Base-by-base conservation (phyloP, 2,113 vertebrate genomes). In the Pygoscelis adeliae region DNA sequence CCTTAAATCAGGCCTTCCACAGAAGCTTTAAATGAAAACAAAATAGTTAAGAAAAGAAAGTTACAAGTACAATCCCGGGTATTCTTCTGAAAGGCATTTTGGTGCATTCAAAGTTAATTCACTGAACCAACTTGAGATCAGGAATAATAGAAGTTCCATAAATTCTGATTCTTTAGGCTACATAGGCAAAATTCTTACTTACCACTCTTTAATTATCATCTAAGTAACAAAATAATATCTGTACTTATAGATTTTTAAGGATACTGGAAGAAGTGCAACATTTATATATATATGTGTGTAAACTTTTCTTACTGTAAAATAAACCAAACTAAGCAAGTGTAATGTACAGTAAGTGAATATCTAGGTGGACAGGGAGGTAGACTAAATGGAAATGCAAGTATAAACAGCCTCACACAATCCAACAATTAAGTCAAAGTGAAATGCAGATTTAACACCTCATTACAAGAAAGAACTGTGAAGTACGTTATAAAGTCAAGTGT, bases 371-470 rank as follows among this genome's bases (percentile, higher is more conserved):
- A 87, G 90, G 29, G 53, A 79, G 66, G 18, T 65, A 96, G 63
- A 86, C 84, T 61, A 94, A 96, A 61, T 70, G 17, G 82, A 97
- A 93, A 94, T 52, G 69, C 71, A 89, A 95, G 40, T 46, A 73
- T 61, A 91, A 97, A 90, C 44, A 92, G 95, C 30, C 40, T 96
- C 56, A 87, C 42, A 36, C 25, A 50, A 70, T 79, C 78, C 79
- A 96, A 92, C 61, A 91, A 78, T 83, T 95, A 94, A 98, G 80
- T 96, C 84, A 91, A 97, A 97, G 76, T 93, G 91, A 97, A 98
- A 97, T 96, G 80, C 69, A 97, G 96, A 96, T 96, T 97, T 95
- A 97, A 97, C 88, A 94, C 96, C 72, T 94, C 98, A 98, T 97
- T 98, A 95, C 62, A 97, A 93, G 92, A 97, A 10, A 85, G 87